A percentile compares a stretch with the other conserved stretches of the same genome.
Conservation (phyloP, 2,797 vertebrate genomes). For the Avahi laniger region DNA sequence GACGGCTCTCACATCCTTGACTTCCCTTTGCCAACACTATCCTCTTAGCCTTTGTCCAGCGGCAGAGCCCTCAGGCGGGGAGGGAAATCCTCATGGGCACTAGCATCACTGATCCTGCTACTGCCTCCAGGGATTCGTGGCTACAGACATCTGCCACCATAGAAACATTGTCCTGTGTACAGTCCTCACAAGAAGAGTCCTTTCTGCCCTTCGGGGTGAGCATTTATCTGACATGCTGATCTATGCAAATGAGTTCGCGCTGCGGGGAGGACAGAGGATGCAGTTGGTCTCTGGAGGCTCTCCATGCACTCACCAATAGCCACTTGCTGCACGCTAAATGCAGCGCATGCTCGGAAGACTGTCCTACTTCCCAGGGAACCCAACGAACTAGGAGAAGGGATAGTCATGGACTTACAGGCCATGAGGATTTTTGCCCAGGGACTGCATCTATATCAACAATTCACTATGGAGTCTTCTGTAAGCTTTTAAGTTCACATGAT, state of each 20-base stretch:
- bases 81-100: neutral
- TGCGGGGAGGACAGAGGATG: neutral
- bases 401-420: neutral
- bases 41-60: neutral
- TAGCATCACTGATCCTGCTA: neutral
- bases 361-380: neutral
- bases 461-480: neutral
- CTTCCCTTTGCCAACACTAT: neutral
- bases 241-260: neutral
- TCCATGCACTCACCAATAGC: neutral
- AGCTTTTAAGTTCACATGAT: conserved; percentile 26
- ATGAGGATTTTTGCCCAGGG: neutral
- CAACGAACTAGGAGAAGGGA: neutral
- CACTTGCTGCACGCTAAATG: neutral
- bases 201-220: neutral
- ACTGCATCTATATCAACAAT: neutral
- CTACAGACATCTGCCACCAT: neutral
- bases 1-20: neutral
- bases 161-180: neutral
- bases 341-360: neutral
- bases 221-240: neutral
- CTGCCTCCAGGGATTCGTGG: neutral
- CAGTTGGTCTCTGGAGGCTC: neutral
- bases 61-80: neutral
- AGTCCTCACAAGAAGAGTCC: neutral